These are phyloP conservation scores for Camponotus pennsylvanicus DNA, from an alignment of 1,140 invertebrate genomes.

Conservation along the genomic window DNA sequence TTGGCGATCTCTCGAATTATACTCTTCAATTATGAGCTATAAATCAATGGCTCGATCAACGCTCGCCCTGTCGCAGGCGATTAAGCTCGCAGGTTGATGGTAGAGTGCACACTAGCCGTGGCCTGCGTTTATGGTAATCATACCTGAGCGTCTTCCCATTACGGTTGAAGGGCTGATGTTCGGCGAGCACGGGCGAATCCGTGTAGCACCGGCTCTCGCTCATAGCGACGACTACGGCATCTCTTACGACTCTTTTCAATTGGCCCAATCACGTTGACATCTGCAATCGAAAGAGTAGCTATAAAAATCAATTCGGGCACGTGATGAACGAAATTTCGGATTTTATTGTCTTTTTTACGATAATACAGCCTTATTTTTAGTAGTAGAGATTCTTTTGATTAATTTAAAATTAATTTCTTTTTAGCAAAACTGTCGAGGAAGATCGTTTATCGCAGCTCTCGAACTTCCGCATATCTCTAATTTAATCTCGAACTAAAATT, in stretches of 20 bases:
- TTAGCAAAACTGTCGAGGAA: no score
- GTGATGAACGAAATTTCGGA: background rate
- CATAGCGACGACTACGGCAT: constrained; percentile 78
- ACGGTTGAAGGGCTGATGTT: constrained; percentile 80
- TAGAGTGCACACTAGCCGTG: background rate
- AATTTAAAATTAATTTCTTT: background rate
- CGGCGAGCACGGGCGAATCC: constrained; percentile 74
- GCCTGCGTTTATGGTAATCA: constrained; percentile 71
- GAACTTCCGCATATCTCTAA: no score
- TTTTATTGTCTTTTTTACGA: background rate
- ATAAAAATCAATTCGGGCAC: background rate
- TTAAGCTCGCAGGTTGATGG: constrained; percentile 59
- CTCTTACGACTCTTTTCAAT: constrained; percentile 58
- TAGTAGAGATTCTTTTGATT: no score
- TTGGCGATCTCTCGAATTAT: constrained; percentile 24
- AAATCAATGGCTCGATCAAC: constrained; percentile 63
- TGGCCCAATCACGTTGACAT: constrained; percentile 52
- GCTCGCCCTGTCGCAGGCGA: constrained; percentile 67
- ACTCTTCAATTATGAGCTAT: constrained; percentile 71
- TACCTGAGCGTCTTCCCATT: constrained; percentile 84
- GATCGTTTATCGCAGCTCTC: no score
- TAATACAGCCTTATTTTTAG: background rate
- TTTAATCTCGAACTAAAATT: no score
- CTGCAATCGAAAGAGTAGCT: constrained; percentile 63
- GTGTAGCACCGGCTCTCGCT: constrained; percentile 75